These are phyloP conservation scores for Pseudomyrmex dendroicus DNA, from an alignment of 1,140 invertebrate species.

Conservation along the genomic window DNA sequence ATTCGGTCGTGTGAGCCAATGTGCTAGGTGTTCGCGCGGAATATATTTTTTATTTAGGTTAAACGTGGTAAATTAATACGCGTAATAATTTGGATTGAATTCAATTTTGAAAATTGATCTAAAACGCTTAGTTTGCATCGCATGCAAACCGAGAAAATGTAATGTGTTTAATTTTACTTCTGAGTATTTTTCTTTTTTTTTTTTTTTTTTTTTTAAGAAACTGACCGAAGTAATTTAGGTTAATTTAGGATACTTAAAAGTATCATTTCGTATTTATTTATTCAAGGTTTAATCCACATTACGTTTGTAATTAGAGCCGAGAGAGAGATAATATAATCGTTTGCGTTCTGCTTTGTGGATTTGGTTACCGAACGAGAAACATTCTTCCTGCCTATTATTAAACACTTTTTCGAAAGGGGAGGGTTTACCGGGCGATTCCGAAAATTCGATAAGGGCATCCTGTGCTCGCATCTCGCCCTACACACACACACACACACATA, in stretches of 20 bases:
- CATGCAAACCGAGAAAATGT: too few relatives aligned
- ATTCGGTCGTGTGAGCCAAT: too few relatives aligned
- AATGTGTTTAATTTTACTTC: too few relatives aligned
- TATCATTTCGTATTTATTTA: not conserved
- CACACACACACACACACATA: not conserved
- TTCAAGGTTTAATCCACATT: not conserved
- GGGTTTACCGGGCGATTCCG: constrained; percentile 13
- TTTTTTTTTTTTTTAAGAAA: not conserved
- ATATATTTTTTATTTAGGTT: too few relatives aligned
- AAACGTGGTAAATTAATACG: too few relatives aligned
- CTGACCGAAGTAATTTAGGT: not conserved
- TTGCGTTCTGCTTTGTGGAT: not conserved
- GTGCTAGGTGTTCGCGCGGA: too few relatives aligned
- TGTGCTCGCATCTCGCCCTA: not conserved
- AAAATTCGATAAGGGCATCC: constrained; percentile 51
- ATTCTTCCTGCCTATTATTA: not conserved
- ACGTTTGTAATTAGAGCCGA: not conserved
- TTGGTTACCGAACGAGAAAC: constrained; percentile 14
- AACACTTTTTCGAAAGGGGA: constrained; percentile 9
- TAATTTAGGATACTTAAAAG: too few relatives aligned
- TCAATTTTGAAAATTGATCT: too few relatives aligned
- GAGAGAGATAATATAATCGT: constrained; percentile 9
- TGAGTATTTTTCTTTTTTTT: too few relatives aligned
- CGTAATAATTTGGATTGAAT: too few relatives aligned
- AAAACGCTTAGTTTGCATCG: not conserved